Evolutionary conservation across 2,888 invertebrate species (phyloP).

Genomic region (Desoria tigrina): DNA sequence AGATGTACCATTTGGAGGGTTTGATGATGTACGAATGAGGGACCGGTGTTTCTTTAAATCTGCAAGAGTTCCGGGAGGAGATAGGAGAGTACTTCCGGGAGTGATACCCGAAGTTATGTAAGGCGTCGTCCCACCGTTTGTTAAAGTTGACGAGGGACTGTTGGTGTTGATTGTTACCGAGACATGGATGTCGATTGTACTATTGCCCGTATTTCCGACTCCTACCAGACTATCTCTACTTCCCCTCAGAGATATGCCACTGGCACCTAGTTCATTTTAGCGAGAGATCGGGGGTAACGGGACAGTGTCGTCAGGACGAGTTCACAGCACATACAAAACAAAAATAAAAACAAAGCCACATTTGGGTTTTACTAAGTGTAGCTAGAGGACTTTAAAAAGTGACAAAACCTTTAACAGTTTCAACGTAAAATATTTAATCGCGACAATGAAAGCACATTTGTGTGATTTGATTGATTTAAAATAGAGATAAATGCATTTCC

Average conservation of each 20-base stretch:
- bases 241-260: constrained; percentile 48
- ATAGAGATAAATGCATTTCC: neutral
- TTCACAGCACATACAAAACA: constrained; percentile 12
- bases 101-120: constrained; percentile 9
- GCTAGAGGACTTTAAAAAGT: too few relatives aligned
- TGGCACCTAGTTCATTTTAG: constrained; percentile 21
- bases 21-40: constrained; percentile 55
- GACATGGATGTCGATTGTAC: constrained; percentile 85
- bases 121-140: constrained; percentile 26
- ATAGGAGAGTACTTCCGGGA: constrained; percentile 40
- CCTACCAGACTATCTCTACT: constrained; percentile 50
- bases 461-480: constrained; percentile 1
- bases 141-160: constrained; percentile 36
- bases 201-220: constrained; percentile 65
- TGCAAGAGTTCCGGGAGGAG: constrained; percentile 70
- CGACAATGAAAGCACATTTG: neutral
- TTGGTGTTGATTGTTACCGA: constrained; percentile 73
- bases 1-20: constrained; percentile 43
- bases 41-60: constrained; percentile 91
- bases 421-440: too few relatives aligned
- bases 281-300: constrained; percentile 8
- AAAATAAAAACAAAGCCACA: constrained; percentile 20
- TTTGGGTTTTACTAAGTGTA: constrained; percentile 11
- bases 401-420: too few relatives aligned
- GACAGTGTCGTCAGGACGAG: neutral